phyloP scores from a whole-genome alignment of 2,797 vertebrate genomes.

The Nannoperca australis region DNA sequence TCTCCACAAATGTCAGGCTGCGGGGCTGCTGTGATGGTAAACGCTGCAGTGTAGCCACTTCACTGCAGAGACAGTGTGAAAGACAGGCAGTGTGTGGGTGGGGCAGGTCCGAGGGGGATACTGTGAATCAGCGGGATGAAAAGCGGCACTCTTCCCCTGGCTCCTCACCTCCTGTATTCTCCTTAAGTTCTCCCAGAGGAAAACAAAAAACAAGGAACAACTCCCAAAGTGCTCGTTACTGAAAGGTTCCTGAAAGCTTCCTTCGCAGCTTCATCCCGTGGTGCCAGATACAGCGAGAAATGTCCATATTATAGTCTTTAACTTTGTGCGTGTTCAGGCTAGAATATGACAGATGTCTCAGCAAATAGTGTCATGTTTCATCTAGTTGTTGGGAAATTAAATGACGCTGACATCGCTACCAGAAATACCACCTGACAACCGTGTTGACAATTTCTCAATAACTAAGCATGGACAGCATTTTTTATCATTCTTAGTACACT shows the following conservation, averaged over 20 bases:
- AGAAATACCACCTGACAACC: neutral
- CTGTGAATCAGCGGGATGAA: conserved; percentile 39
- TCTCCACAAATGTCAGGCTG: conserved; percentile 2
- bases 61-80: conserved; percentile 40
- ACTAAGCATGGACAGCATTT: neutral
- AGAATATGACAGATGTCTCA: neutral
- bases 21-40: conserved; percentile 23
- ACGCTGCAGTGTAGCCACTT: conserved; percentile 49
- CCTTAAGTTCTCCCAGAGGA: conserved; percentile 37
- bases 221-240: conserved; percentile 48
- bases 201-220: conserved; percentile 30
- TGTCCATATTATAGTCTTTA: conserved; percentile 8
- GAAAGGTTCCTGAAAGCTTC: conserved; percentile 31
- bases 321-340: neutral
- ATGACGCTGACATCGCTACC: neutral
- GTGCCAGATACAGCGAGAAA: conserved; percentile 19
- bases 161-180: conserved; percentile 35
- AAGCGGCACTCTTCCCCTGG: conserved; percentile 26
- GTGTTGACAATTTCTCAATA: neutral
- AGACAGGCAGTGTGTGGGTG: conserved; percentile 51
- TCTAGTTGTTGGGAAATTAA: neutral
- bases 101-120: conserved; percentile 44
- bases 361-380: neutral
- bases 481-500: neutral
- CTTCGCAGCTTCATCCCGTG: neutral